Evolutionary conservation across 2,888 invertebrate species (phyloP).

Genomic region (Tanytarsus gracilentus): DNA sequence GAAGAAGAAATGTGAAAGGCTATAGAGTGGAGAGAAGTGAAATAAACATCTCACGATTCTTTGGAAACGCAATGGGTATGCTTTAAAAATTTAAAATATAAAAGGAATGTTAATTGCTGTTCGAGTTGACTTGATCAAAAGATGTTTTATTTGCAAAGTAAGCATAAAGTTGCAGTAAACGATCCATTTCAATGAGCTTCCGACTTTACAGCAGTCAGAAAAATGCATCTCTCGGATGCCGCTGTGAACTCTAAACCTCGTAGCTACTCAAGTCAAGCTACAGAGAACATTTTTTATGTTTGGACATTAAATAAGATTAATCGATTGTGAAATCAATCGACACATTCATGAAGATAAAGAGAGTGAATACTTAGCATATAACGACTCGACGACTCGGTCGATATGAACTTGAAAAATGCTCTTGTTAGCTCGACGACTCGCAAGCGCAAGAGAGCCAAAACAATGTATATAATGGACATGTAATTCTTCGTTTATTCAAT

Average conservation of each 20-base stretch:
- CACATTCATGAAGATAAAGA: conserved; percentile 25
- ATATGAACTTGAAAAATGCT: background rate
- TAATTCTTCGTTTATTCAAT: conserved; percentile 19
- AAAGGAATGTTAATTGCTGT: too few species aligned
- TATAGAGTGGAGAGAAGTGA: conserved; percentile 1
- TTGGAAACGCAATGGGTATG: conserved; percentile 9
- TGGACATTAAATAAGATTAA: conserved; percentile 28
- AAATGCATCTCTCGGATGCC: conserved; percentile 3
- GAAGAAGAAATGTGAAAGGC: background rate
- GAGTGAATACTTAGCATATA: background rate
- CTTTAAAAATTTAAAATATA: too few species aligned
- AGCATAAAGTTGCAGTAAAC: background rate
- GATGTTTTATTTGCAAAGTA: background rate
- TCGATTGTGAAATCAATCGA: conserved; percentile 26
- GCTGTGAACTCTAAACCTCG: conserved; percentile 2
- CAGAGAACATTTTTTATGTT: background rate
- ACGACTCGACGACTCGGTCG: background rate
- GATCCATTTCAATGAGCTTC: background rate
- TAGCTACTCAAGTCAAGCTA: background rate
- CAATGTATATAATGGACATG: conserved; percentile 1
- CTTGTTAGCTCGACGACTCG: background rate
- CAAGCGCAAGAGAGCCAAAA: background rate
- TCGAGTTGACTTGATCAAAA: too few species aligned
- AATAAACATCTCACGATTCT: conserved; percentile 7
- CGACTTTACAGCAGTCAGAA: background rate